Evolutionary conservation across 1,140 invertebrate species (phyloP).

Genomic region (Aphidius gifuensis): DNA sequence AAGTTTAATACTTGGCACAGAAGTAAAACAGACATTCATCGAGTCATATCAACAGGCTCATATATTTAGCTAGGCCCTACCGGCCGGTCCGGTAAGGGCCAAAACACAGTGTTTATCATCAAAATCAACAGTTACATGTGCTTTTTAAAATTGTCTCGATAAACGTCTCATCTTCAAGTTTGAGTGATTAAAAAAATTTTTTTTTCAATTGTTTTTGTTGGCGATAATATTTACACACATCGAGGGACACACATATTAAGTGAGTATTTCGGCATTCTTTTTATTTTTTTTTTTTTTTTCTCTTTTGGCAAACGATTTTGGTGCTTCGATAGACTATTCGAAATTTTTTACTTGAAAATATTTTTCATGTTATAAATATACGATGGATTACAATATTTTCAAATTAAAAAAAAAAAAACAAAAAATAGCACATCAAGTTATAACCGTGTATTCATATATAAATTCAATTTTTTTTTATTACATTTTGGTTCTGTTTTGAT

Average conservation of each 20-base stretch:
- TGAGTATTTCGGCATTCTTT: slow-evolving; percentile 36
- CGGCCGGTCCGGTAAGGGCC: slow-evolving; percentile 37
- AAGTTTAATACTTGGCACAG: slow-evolving; percentile 24
- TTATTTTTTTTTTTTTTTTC: slow-evolving; percentile 41
- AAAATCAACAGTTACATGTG: not conserved
- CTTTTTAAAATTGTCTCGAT: not conserved
- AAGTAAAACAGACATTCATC: slow-evolving; percentile 24
- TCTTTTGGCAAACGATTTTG: slow-evolving; percentile 41
- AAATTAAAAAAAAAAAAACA: slow-evolving; percentile 2
- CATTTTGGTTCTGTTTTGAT: too few relatives aligned
- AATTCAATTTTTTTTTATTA: too few relatives aligned
- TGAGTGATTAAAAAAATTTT: too few relatives aligned
- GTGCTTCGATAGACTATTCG: slow-evolving; percentile 54
- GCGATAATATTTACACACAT: slow-evolving; percentile 29
- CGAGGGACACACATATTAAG: slow-evolving; percentile 18
- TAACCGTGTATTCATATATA: slow-evolving; percentile 3
- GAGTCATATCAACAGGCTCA: slow-evolving; percentile 29
- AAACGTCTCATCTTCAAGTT: not conserved
- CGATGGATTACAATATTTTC: not conserved
- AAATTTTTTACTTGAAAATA: slow-evolving; percentile 37
- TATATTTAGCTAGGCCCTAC: slow-evolving; percentile 19
- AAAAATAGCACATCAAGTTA: not conserved
- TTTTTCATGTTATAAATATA: not conserved
- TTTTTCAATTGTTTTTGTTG: slow-evolving; percentile 42
- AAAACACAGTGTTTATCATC: slow-evolving; percentile 6